These are phyloP conservation scores for Pseudochirops cupreus DNA, from an alignment of 2,797 vertebrate genomes.

Conservation along the genomic window DNA sequence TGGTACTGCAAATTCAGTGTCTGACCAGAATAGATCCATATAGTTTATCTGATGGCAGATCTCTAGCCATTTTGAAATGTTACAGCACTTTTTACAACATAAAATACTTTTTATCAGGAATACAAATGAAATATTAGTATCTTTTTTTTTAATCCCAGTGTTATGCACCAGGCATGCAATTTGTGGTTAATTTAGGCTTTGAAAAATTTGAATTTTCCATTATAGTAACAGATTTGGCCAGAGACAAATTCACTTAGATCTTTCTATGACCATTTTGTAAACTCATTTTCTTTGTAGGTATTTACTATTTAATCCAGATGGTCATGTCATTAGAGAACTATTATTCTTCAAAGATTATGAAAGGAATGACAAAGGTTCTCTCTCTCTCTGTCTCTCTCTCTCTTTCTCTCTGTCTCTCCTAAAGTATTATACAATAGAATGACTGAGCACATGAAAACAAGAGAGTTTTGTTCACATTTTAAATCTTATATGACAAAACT, in stretches of 20 bases:
- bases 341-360: not conserved
- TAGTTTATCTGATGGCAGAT: not conserved
- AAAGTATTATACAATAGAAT: slow-evolving; percentile 6
- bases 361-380: not conserved
- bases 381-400: not conserved
- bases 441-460: not conserved
- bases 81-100: not conserved
- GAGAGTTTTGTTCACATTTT: not conserved
- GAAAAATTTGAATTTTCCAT: not conserved
- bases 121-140: not conserved
- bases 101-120: no score
- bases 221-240: not conserved
- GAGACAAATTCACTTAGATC: not conserved
- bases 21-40: not conserved
- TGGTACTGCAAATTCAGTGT: not conserved
- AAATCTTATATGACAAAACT: not conserved
- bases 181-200: not conserved
- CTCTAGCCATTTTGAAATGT: not conserved
- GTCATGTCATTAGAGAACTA: not conserved
- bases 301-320: not conserved
- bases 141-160: not conserved
- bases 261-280: not conserved
- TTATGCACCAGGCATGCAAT: not conserved
- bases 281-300: not conserved
- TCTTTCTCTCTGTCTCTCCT: not conserved